Percentiles rank a stretch among this genome's conserved stretches.
phyloP scores from a whole-genome alignment of 2,113 vertebrate species.

The Rhineura floridana region DNA sequence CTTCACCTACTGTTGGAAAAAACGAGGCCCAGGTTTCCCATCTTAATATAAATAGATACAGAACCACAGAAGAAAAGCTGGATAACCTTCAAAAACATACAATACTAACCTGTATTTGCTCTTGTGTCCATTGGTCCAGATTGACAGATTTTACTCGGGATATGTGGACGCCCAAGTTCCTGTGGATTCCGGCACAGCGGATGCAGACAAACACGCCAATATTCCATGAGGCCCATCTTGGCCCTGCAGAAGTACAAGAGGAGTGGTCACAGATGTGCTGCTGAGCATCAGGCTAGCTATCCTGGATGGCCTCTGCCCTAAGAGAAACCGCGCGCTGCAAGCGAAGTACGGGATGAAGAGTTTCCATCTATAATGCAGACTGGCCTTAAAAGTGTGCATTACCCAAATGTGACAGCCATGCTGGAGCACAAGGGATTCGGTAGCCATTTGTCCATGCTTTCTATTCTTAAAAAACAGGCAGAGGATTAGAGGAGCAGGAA shows the following conservation, averaged over 20 bases:
- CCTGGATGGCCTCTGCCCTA: not conserved
- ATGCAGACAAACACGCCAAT: constrained; percentile 97
- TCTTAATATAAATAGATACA: not conserved
- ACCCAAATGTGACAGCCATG: not conserved
- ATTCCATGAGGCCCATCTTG: constrained; percentile 98
- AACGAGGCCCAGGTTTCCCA: not conserved
- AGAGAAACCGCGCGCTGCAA: constrained; percentile 49
- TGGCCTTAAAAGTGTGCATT: not conserved
- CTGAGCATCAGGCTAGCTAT: accelerated
- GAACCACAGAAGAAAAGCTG: not conserved
- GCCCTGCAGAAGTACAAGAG: constrained; percentile 78
- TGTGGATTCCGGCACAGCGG: constrained; percentile 96
- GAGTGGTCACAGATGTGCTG: not conserved
- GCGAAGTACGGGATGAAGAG: not conserved
- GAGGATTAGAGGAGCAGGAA: not conserved
- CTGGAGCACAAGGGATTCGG: accelerated
- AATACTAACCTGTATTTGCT: constrained; percentile 91
- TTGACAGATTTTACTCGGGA: constrained; percentile 98
- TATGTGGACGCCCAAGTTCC: constrained; percentile 97
- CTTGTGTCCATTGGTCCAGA: constrained; percentile 97
- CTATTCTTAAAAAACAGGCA: not conserved
- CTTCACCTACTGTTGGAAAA: not conserved
- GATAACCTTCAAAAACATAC: not conserved
- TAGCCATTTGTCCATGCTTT: not conserved
- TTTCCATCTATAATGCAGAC: not conserved